Evolutionary conservation across 2,797 vertebrate species (phyloP).

Genomic region (Lutjanus argentimaculatus): DNA sequence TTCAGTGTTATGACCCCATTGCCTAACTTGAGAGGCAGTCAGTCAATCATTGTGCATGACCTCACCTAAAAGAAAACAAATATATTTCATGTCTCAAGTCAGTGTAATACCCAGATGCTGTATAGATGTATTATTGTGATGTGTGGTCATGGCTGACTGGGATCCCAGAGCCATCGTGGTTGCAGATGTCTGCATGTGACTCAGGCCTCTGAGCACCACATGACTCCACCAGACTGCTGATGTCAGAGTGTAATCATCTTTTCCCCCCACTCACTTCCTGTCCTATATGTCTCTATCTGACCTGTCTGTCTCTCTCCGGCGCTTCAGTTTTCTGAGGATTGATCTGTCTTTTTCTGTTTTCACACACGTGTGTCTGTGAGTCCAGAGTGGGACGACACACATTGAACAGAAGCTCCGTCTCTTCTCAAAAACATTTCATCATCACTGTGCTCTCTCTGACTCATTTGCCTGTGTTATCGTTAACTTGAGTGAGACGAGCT

Average conservation of each 20-base stretch:
- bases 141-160: not conserved
- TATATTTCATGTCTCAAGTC: not conserved
- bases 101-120: not conserved
- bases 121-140: not conserved
- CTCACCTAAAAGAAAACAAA: too few relatives aligned
- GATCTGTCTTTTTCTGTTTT: not conserved
- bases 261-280: slow-evolving; percentile 52
- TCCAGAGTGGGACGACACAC: not conserved
- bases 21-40: too few relatives aligned
- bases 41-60: too few relatives aligned
- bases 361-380: not conserved
- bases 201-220: slow-evolving; percentile 40
- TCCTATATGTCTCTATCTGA: not conserved
- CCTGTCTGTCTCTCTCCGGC: not conserved
- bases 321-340: not conserved
- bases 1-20: too few relatives aligned
- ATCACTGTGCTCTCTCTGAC: slow-evolving; percentile 15
- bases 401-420: not conserved
- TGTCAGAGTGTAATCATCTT: slow-evolving; percentile 53
- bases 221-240: slow-evolving; percentile 55
- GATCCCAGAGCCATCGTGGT: not conserved
- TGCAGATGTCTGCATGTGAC: slow-evolving; percentile 57
- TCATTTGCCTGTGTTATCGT: slow-evolving; percentile 65
- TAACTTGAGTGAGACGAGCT: not conserved
- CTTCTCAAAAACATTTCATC: not conserved